Conservation (phyloP, 2,113 vertebrate genomes). For the Mesembrinibis cayennensis region DNA sequence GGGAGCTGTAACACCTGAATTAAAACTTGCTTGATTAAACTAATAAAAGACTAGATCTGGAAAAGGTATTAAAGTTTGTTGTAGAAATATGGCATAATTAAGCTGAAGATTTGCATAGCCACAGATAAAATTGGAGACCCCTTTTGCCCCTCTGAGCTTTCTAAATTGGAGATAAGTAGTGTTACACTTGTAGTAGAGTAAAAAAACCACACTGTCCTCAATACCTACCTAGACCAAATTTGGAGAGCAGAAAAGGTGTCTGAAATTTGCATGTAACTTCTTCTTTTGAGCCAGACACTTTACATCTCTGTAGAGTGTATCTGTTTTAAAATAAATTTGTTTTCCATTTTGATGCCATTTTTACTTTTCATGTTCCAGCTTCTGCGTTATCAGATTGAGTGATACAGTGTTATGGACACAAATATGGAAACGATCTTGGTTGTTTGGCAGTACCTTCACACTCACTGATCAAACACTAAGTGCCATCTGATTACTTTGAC, state of each 20-base stretch:
- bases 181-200: neutral
- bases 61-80: neutral
- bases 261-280: neutral
- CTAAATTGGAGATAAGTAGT: neutral
- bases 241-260: neutral
- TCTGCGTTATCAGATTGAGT: constrained; percentile 12
- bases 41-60: neutral
- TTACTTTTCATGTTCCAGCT: neutral
- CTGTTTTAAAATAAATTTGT: neutral
- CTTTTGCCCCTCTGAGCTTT: neutral
- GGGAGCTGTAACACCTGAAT: neutral
- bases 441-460: constrained; percentile 23
- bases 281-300: neutral
- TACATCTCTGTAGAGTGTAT: neutral
- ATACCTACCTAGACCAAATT: neutral
- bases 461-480: constrained; percentile 22
- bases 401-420: constrained; percentile 26
- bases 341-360: constrained; percentile 24
- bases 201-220: neutral
- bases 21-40: neutral
- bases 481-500: constrained; percentile 40
- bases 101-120: neutral
- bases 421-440: neutral
- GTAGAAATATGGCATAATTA: neutral
- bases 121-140: neutral